Conservation (phyloP, 2,113 vertebrate genomes). For the Crotalus viridis region DNA sequence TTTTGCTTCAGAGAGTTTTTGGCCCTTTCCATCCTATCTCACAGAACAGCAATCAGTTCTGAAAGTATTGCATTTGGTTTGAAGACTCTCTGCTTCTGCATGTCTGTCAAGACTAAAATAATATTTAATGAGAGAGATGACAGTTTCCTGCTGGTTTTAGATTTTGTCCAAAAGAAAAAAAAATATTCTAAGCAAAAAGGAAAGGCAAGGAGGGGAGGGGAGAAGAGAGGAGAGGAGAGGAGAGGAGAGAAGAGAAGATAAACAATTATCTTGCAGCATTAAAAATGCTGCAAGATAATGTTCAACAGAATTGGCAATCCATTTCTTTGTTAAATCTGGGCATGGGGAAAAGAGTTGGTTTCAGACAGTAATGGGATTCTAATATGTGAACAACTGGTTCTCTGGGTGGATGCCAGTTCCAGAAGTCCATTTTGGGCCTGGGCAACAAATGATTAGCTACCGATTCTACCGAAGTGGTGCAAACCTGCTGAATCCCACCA, state of each 20-base stretch:
- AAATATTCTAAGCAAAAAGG: background rate
- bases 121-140: background rate
- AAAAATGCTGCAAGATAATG: background rate
- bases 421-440: too few species aligned
- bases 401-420: too few species aligned
- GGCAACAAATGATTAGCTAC: too few species aligned
- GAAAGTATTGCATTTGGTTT: background rate
- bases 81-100: background rate
- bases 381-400: too few species aligned
- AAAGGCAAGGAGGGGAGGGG: too few species aligned
- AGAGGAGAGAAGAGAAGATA: too few species aligned
- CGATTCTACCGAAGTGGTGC: too few species aligned
- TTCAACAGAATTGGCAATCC: background rate
- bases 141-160: background rate
- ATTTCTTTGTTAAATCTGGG: background rate
- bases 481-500: too few species aligned
- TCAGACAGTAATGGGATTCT: too few species aligned
- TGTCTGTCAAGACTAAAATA: background rate
- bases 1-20: background rate
- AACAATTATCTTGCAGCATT: background rate
- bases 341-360: background rate
- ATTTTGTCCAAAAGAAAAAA: background rate
- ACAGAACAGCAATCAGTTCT: background rate
- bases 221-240: fast-evolving
- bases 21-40: background rate